Conservation (phyloP, 2,113 vertebrate genomes). For the Ciconia stormi region DNA sequence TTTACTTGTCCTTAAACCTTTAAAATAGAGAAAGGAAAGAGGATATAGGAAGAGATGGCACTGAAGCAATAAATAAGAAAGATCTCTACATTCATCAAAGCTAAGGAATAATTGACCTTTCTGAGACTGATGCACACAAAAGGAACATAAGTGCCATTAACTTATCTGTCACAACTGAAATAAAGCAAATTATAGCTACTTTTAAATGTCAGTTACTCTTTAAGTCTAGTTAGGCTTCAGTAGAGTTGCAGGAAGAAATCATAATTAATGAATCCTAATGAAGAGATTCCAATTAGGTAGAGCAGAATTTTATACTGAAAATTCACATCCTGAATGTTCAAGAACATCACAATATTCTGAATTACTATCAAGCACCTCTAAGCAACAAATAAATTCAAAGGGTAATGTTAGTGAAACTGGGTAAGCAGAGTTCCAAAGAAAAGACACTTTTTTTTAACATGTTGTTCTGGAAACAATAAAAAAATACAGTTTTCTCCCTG, state of each 20-base stretch:
- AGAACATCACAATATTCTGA: not conserved
- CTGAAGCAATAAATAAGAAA: not conserved
- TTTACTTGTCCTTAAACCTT: not conserved
- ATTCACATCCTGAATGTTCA: not conserved
- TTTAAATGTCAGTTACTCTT: not conserved
- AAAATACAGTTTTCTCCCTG: not conserved
- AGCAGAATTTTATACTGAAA: not conserved
- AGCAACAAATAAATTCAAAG: not conserved
- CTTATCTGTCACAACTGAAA: not conserved
- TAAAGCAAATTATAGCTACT: not conserved
- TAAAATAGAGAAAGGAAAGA: not conserved
- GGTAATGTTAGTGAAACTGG: not conserved
- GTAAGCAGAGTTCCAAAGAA: not conserved
- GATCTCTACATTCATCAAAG: not conserved
- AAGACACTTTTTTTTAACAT: not conserved
- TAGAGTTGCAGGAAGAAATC: not conserved
- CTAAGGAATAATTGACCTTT: not conserved
- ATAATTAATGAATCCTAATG: not conserved
- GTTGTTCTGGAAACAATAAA: not conserved
- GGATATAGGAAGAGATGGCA: not conserved
- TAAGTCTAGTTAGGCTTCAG: not conserved
- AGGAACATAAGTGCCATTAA: not conserved
- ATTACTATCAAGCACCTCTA: not conserved
- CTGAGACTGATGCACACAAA: not conserved
- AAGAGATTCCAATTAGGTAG: not conserved